Evolutionary conservation across 2,888 invertebrate species (phyloP).

Genomic region (Caenorhabditis sp.): DNA sequence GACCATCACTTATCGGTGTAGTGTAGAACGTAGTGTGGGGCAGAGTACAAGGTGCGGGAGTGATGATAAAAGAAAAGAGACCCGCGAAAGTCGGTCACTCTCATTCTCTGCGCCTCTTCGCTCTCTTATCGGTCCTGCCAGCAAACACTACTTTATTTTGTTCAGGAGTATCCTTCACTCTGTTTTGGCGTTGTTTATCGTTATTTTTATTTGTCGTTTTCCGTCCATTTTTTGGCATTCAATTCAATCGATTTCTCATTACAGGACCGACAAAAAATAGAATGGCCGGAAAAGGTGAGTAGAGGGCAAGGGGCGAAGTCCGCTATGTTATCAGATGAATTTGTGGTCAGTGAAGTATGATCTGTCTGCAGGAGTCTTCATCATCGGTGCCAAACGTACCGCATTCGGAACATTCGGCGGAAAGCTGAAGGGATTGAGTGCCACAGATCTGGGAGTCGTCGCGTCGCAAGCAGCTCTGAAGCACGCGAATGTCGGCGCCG

Average conservation of each 20-base stretch:
- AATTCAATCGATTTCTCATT: constrained; percentile 1
- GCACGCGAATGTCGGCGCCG: constrained; percentile 88
- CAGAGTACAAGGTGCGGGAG: constrained; percentile 18
- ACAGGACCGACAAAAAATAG: constrained; percentile 1
- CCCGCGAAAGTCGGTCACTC: constrained; percentile 28
- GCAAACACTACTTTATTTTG: constrained; percentile 20
- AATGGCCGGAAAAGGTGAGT: constrained; percentile 51
- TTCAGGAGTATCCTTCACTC: neutral
- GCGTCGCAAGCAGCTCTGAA: constrained; percentile 80
- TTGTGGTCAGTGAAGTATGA: constrained; percentile 37
- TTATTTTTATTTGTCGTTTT: neutral
- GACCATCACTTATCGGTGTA: constrained; percentile 19
- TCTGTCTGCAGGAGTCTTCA: constrained; percentile 78
- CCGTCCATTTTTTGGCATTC: neutral
- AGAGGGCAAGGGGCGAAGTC: constrained; percentile 4
- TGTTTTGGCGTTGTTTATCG: neutral
- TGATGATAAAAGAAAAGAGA: constrained; percentile 36
- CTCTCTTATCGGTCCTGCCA: constrained; percentile 17
- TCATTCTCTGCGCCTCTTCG: neutral
- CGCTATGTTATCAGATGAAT: neutral
- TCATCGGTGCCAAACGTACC: constrained; percentile 94
- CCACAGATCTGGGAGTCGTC: constrained; percentile 85
- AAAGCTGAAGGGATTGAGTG: constrained; percentile 81
- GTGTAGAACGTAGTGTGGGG: constrained; percentile 36
- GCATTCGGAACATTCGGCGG: constrained; percentile 95